phyloP scores from a whole-genome alignment of 2,113 vertebrate species.

The Cynoglossus semilaevis region DNA sequence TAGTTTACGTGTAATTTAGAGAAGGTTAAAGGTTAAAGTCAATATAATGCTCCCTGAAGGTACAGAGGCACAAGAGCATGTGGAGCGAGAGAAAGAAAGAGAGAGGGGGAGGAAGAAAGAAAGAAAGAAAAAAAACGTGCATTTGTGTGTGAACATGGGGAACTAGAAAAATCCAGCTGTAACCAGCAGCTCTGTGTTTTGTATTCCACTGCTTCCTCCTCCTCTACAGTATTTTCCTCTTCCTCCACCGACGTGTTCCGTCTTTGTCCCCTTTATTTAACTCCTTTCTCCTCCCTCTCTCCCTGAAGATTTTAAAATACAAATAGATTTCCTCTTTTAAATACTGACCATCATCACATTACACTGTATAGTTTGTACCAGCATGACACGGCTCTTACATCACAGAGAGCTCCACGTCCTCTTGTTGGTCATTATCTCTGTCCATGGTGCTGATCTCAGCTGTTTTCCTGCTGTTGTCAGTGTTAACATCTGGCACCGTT shows the following conservation, averaged over 20 bases:
- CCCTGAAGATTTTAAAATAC: not conserved
- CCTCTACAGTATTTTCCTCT: constrained; percentile 14
- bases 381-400: not conserved
- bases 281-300: not conserved
- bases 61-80: not conserved
- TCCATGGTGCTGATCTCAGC: constrained; percentile 61
- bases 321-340: not conserved
- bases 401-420: not conserved
- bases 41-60: too few relatives aligned
- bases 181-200: constrained; percentile 55
- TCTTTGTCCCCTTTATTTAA: not conserved
- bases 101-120: too few relatives aligned
- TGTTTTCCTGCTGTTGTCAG: not conserved
- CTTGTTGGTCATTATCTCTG: constrained; percentile 44
- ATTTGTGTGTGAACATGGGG: constrained; percentile 8
- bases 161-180: constrained; percentile 65
- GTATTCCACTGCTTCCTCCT: constrained; percentile 33
- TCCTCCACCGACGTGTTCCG: not conserved
- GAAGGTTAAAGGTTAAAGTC: too few relatives aligned
- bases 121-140: too few relatives aligned
- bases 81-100: too few relatives aligned
- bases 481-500: not conserved
- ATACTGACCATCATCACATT: not conserved
- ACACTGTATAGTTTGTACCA: constrained; percentile 2
- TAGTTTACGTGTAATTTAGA: too few relatives aligned